A percentile compares a stretch with the other conserved stretches of the same genome.
Conservation (phyloP, 92 coral and sea anemone genomes). For the Ricordea florida region DNA sequence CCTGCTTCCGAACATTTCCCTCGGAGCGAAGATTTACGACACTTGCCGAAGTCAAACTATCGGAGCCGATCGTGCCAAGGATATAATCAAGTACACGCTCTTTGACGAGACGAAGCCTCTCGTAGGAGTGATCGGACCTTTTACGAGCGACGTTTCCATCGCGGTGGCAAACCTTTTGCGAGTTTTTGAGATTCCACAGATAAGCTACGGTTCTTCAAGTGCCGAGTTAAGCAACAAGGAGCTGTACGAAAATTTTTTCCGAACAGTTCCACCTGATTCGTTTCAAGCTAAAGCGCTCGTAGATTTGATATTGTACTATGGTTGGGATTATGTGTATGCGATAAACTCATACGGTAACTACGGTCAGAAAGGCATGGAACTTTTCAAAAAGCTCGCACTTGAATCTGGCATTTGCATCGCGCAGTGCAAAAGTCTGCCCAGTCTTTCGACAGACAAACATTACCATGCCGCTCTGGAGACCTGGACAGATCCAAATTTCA, state of each 20-base stretch:
- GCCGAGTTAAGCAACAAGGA: conserved; percentile 92
- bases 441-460: conserved; percentile 33
- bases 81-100: conserved; percentile 80
- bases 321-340: conserved; percentile 83
- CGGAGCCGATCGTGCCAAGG: conserved; percentile 93
- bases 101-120: conserved; percentile 39
- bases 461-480: conserved; percentile 22
- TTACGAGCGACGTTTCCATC: conserved; percentile 86
- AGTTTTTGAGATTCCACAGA: conserved; percentile 91
- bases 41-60: conserved; percentile 96
- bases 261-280: conserved; percentile 93
- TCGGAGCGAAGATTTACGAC: conserved; percentile 93
- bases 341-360: conserved; percentile 82
- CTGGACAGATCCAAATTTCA: neutral
- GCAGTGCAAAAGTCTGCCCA: conserved; percentile 33
- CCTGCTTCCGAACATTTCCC: conserved; percentile 78
- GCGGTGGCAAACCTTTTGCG: conserved; percentile 93
- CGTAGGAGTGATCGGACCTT: conserved; percentile 87
- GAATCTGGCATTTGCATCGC: conserved; percentile 74
- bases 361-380: conserved; percentile 79
- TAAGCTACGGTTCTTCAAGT: conserved; percentile 93
- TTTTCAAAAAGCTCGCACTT: conserved; percentile 39
- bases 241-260: conserved; percentile 77
- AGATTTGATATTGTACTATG: conserved; percentile 68
- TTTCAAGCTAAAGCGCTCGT: conserved; percentile 91